Base-by-base conservation (phyloP, 2,113 vertebrate genomes). In the Empidonax alnorum region DNA sequence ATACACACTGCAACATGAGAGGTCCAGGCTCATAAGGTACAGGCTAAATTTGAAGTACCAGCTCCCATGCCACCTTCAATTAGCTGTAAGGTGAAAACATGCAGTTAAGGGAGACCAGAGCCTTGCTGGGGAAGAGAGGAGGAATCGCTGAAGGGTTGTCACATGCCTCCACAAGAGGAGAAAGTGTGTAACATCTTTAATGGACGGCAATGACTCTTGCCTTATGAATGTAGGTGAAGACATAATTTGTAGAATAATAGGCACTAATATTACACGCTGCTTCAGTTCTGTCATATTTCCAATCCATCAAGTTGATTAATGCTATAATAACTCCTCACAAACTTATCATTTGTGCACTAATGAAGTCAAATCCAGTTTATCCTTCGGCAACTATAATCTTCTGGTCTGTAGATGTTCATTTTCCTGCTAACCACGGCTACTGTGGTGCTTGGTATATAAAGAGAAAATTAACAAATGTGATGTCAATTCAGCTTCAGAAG, bases 241-340 rank as follows among this genome's bases (percentile, higher is more conserved):
- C 97, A 97, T 98, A 98, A 98, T 98, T 98, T 98, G 98, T 98
- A 97, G 95, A 98, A 98, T 98, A 98, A 98, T 97, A 97, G 97
- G 97, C 97, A 98, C 98, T 98, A 98, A 98, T 98, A 98, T 98
- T 98, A 98, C 96, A 98, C 21, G 77, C 97, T 95, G 94, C 97
- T 98, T 98, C 97, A 98, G 92, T 96, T 98, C 97, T 98, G 98
- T 98, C 98, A 97, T 98, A 98, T 98, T 98, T 98, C 97, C 96
- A 98, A 98, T 98, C 97, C 97, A 98, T 98, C 98, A 98, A 98
- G 91, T 97, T 98, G 98, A 98, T 98, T 98, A 98, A 98, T 98
- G 98, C 93, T 95, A 96, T 98, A 98, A 98, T 98, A 98, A 98
- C 97, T 98, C 96, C 97, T 97, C 92, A 98, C 95, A 98, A 98